Percentiles rank a stretch among this genome's conserved stretches.
phyloP scores from a whole-genome alignment of 2,888 invertebrate species.

The Netelia fuscicornis region DNA sequence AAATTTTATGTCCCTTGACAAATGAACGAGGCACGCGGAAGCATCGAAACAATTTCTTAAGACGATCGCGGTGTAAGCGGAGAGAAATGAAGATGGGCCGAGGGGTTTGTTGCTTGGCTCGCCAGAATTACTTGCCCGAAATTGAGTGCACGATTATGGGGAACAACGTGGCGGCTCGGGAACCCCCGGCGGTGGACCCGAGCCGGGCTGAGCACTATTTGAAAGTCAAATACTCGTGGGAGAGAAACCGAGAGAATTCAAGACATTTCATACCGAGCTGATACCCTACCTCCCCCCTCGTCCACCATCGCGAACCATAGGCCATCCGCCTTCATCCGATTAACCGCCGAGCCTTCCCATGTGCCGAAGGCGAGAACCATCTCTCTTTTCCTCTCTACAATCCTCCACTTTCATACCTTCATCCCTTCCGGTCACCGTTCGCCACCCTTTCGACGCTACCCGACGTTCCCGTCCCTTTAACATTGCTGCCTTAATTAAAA shows the following conservation, averaged over 20 bases:
- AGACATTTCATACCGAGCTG: slow-evolving; percentile 76
- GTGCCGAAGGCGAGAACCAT: slow-evolving; percentile 41
- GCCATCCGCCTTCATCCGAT: slow-evolving; percentile 54
- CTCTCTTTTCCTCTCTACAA: slow-evolving; percentile 11
- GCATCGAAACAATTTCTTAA: slow-evolving; percentile 9
- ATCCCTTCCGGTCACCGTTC: slow-evolving; percentile 54
- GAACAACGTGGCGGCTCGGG: slow-evolving; percentile 45
- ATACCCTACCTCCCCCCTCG: slow-evolving; percentile 65
- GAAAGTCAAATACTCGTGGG: slow-evolving; percentile 70
- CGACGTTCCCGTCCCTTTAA: not conserved
- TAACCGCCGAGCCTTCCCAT: slow-evolving; percentile 50
- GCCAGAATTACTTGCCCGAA: slow-evolving; percentile 76
- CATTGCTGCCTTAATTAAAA: slow-evolving; percentile 47
- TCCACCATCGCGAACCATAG: slow-evolving; percentile 40
- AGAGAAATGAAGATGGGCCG: slow-evolving; percentile 18
- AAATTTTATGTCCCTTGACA: too few species aligned
- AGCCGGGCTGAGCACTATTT: slow-evolving; percentile 61
- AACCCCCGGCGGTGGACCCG: slow-evolving; percentile 35
- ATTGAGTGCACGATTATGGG: slow-evolving; percentile 76
- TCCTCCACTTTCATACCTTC: slow-evolving; percentile 25
- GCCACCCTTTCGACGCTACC: not conserved
- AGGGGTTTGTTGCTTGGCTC: slow-evolving; percentile 26
- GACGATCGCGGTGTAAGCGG: slow-evolving; percentile 50
- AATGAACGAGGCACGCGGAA: too few species aligned
- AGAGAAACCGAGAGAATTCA: slow-evolving; percentile 72